phyloP scores from a whole-genome alignment of 1,140 invertebrate genomes.

The Drosophila truncata region DNA sequence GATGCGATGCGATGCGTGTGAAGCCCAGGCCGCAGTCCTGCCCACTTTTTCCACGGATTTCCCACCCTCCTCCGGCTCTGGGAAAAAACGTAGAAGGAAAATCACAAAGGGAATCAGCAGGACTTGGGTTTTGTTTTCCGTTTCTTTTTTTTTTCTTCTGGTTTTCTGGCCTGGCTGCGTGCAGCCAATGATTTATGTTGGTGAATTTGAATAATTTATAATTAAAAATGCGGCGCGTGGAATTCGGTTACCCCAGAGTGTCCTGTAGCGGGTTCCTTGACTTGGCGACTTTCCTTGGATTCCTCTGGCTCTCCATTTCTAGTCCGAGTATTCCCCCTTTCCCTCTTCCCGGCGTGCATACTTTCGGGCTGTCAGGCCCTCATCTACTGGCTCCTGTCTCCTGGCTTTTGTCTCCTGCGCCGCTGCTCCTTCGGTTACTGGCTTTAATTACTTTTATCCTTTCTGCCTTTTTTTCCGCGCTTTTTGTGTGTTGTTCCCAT shows the following conservation, averaged over 20 bases:
- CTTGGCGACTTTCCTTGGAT: constrained; percentile 18
- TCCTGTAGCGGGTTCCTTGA: constrained; percentile 58
- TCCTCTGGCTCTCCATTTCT: constrained; percentile 2
- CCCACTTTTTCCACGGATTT: constrained; percentile 48
- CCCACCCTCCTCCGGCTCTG: constrained; percentile 18
- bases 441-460: constrained; percentile 82
- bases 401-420: constrained; percentile 32
- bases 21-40: constrained; percentile 42
- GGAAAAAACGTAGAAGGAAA: background rate
- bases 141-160: constrained; percentile 6
- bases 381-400: constrained; percentile 28
- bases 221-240: constrained; percentile 78
- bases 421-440: constrained; percentile 37
- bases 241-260: constrained; percentile 78
- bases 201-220: constrained; percentile 84
- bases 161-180: constrained; percentile 56
- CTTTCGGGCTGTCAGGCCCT: constrained; percentile 47
- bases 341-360: constrained; percentile 50
- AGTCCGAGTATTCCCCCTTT: constrained; percentile 4
- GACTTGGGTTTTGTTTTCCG: constrained; percentile 40
- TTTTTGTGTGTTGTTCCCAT: constrained; percentile 38
- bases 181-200: constrained; percentile 79
- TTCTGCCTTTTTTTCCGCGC: constrained; percentile 27
- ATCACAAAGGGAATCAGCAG: constrained; percentile 34
- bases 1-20: constrained; percentile 71